Conservation (phyloP, 1,140 invertebrate genomes). For the Drosophila biarmipes region DNA sequence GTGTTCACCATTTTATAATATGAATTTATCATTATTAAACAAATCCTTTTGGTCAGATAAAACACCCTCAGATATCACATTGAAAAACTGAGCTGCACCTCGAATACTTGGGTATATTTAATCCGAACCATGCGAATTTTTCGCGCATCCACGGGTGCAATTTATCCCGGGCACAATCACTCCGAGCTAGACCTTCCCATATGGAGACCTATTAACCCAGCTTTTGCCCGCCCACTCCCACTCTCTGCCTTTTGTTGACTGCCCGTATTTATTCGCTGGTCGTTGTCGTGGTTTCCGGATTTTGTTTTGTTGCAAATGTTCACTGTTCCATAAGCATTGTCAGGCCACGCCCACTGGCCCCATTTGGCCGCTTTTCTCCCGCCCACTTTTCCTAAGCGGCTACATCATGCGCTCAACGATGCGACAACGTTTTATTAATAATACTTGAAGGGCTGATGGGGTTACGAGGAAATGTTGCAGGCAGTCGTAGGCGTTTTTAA, state of each 20-base stretch:
- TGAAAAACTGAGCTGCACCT: too few relatives aligned
- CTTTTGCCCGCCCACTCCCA: constrained; percentile 21
- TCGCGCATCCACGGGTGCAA: background rate
- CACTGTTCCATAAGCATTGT: constrained; percentile 55
- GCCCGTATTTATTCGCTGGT: constrained; percentile 55
- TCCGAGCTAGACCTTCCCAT: constrained; percentile 28
- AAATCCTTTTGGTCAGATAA: too few relatives aligned
- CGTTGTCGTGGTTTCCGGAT: constrained; percentile 63
- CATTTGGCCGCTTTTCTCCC: constrained; percentile 34
- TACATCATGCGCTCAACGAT: constrained; percentile 51
- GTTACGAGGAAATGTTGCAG: constrained; percentile 54
- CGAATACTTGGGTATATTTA: too few relatives aligned
- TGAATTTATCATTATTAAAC: too few relatives aligned
- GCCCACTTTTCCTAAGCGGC: constrained; percentile 9
- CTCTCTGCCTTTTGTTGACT: constrained; percentile 9
- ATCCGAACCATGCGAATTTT: background rate
- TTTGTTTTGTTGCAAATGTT: constrained; percentile 61
- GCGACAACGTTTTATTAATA: constrained; percentile 63
- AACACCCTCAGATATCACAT: too few relatives aligned
- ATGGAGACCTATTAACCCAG: constrained; percentile 47
- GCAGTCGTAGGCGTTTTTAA: constrained; percentile 58
- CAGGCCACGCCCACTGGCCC: constrained; percentile 55
- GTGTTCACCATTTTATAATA: too few relatives aligned
- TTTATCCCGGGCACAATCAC: constrained; percentile 30
- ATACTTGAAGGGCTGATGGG: constrained; percentile 64